Evolutionary conservation across 2,888 invertebrate genomes (phyloP).

Genomic region (Xylophagus ater): DNA sequence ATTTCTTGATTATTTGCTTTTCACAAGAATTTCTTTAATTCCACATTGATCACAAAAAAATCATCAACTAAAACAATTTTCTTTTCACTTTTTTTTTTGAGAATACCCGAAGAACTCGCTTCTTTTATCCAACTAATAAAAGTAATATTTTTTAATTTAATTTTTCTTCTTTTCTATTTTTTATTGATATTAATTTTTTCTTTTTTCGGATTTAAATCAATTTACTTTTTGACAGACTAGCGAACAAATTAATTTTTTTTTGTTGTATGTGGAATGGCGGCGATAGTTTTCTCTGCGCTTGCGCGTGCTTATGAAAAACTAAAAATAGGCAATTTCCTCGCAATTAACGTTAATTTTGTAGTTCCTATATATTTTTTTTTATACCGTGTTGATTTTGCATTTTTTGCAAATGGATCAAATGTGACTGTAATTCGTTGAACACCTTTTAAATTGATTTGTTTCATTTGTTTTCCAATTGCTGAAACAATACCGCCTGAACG

Average conservation of each 20-base stretch:
- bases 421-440: constrained; percentile 64
- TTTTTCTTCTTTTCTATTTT: too few relatives aligned
- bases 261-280: too few relatives aligned
- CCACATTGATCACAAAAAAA: neutral
- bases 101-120: too few relatives aligned
- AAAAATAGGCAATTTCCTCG: neutral
- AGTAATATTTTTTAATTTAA: too few relatives aligned
- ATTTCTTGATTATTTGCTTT: constrained; percentile 4
- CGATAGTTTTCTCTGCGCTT: too few relatives aligned
- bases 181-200: too few relatives aligned
- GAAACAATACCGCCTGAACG: constrained; percentile 58
- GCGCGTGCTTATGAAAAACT: neutral
- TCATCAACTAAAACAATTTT: neutral
- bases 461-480: constrained; percentile 63
- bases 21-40: neutral
- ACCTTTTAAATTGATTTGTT: constrained; percentile 61
- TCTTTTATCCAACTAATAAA: too few relatives aligned
- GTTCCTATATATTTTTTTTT: constrained; percentile 13
- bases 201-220: too few relatives aligned
- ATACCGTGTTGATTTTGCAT: constrained; percentile 49
- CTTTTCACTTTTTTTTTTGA: constrained; percentile 6
- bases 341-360: too few relatives aligned
- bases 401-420: constrained; percentile 75
- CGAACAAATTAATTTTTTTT: too few relatives aligned
- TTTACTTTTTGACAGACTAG: too few relatives aligned